Conservation (phyloP, 2,113 vertebrate genomes). For the Jaculus jaculus region DNA sequence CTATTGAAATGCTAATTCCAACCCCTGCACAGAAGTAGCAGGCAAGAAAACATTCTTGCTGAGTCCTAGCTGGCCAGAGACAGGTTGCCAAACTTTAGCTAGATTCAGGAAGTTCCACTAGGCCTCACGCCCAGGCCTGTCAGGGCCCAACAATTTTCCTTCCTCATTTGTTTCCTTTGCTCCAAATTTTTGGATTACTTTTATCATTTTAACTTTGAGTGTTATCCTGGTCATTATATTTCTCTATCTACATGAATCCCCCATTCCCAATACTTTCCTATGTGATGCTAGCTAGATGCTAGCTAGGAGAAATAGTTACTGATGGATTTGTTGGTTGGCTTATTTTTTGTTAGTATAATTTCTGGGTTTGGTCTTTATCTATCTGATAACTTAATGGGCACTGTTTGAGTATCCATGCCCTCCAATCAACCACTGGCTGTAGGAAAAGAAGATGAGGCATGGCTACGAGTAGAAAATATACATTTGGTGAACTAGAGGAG, state of each 20-base stretch:
- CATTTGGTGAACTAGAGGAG: neutral
- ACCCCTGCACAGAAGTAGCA: too few species aligned
- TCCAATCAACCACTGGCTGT: neutral
- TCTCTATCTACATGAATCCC: neutral
- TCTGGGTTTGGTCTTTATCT: neutral
- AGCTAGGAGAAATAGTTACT: neutral
- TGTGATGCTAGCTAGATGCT: neutral
- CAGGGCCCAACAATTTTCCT: too few species aligned
- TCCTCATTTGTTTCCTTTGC: neutral
- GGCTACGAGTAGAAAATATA: neutral
- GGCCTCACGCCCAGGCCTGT: too few species aligned
- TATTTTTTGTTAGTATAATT: conserved; percentile 20
- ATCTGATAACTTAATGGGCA: neutral
- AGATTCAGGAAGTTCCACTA: too few species aligned
- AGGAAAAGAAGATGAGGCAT: neutral
- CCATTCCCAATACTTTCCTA: neutral
- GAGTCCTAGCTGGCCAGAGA: too few species aligned
- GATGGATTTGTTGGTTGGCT: neutral
- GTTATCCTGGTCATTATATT: neutral
- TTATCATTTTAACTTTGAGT: neutral
- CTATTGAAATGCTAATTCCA: too few species aligned
- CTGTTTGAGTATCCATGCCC: neutral
- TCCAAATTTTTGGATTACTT: neutral
- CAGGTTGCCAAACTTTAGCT: too few species aligned
- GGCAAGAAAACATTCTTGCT: too few species aligned